phyloP scores from a whole-genome alignment of 2,113 vertebrate genomes.

The Caloenas nicobarica region DNA sequence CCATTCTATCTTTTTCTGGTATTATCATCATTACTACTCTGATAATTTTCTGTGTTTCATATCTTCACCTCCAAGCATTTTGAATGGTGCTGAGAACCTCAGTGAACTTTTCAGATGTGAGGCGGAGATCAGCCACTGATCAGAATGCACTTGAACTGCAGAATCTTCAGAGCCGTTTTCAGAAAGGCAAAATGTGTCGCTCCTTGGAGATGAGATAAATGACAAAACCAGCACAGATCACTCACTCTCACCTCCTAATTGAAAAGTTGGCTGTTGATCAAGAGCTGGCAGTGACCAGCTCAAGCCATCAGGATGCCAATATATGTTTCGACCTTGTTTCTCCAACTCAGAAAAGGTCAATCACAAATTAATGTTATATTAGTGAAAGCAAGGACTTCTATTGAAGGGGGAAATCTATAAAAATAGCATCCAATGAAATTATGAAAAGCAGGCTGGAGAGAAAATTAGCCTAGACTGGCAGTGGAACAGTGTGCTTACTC shows the following conservation, averaged over 20 bases:
- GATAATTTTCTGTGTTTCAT: not conserved
- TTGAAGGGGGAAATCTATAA: not conserved
- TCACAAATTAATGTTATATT: slow-evolving; percentile 61
- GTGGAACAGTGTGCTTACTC: not conserved
- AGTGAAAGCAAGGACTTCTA: slow-evolving; percentile 33
- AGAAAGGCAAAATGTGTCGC: not conserved
- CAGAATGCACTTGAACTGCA: not conserved
- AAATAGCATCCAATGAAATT: slow-evolving; percentile 4
- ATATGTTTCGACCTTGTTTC: slow-evolving; percentile 51
- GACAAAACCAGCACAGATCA: slow-evolving; percentile 44
- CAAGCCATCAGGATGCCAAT: slow-evolving; percentile 44
- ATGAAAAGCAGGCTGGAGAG: slow-evolving; percentile 2
- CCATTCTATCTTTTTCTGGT: not conserved
- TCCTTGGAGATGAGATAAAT: slow-evolving; percentile 55
- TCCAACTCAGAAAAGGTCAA: slow-evolving; percentile 43
- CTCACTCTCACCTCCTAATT: slow-evolving; percentile 72
- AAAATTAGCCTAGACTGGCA: slow-evolving; percentile 11
- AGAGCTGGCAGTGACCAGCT: slow-evolving; percentile 54
- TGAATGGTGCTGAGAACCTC: not conserved
- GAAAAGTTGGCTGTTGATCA: slow-evolving; percentile 74
- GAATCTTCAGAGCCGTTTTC: not conserved
- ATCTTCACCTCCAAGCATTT: not conserved
- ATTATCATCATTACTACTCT: not conserved
- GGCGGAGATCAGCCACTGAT: not conserved
- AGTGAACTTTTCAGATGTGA: not conserved